These are phyloP conservation scores for Xanthorhoe spadicearia DNA, from an alignment of 2,888 invertebrate species.

Conservation along the genomic window DNA sequence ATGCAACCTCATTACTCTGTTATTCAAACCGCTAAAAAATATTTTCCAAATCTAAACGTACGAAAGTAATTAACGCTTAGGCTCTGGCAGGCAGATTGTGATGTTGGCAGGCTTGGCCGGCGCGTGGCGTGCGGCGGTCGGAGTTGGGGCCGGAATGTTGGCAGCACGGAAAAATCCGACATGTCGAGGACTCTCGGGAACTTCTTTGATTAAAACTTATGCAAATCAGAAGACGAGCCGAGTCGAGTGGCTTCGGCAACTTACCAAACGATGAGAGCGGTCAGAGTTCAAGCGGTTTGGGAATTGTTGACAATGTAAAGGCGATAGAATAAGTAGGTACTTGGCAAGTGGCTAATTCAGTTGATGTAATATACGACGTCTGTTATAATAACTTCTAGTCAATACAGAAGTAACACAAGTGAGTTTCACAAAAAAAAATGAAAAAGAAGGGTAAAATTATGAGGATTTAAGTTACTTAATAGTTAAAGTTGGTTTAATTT, in stretches of 20 bases:
- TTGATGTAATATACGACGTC: no score
- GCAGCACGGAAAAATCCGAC: slow-evolving; percentile 31
- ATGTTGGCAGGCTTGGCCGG: slow-evolving; percentile 13
- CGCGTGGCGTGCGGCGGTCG: neutral
- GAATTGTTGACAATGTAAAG: neutral
- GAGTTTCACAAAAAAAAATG: no score
- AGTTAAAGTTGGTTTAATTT: no score
- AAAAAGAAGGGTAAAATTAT: no score
- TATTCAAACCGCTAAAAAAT: slow-evolving; percentile 3
- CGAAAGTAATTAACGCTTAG: slow-evolving; percentile 14
- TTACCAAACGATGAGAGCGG: slow-evolving; percentile 51
- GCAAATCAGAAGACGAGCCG: slow-evolving; percentile 64
- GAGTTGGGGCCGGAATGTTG: slow-evolving; percentile 12
- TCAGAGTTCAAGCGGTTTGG: slow-evolving; percentile 19
- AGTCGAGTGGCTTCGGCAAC: slow-evolving; percentile 62
- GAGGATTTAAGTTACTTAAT: no score
- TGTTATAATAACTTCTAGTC: no score
- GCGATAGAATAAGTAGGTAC: neutral
- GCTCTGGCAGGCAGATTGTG: neutral
- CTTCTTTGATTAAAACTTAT: slow-evolving; percentile 79
- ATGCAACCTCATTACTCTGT: slow-evolving; percentile 12
- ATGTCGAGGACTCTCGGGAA: slow-evolving; percentile 52
- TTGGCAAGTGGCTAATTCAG: no score
- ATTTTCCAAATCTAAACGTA: neutral
- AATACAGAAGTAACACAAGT: no score